Percentiles rank a stretch among this genome's conserved stretches.
phyloP scores from a whole-genome alignment of 2,888 invertebrate species.

The Fragum sueziense region DNA sequence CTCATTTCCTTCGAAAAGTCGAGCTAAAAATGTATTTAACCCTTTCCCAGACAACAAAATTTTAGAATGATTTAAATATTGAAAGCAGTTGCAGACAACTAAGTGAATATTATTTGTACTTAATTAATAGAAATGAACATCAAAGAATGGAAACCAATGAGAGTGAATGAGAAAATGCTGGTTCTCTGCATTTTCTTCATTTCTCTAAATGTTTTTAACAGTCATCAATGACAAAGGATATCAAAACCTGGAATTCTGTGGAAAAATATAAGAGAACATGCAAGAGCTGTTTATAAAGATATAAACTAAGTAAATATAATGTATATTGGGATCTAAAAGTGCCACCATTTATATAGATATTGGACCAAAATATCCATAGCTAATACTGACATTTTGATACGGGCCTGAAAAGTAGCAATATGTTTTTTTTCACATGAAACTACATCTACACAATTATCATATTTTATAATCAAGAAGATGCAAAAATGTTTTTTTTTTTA shows the following conservation, averaged over 20 bases:
- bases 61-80: neutral
- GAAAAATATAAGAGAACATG: neutral
- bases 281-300: neutral
- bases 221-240: neutral
- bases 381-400: neutral
- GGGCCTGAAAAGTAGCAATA: too few relatives aligned
- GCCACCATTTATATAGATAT: neutral
- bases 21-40: too few relatives aligned
- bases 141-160: neutral
- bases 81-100: neutral
- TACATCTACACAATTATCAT: too few relatives aligned
- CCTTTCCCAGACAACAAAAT: neutral
- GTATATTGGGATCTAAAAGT: neutral
- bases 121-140: too few relatives aligned
- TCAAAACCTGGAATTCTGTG: neutral
- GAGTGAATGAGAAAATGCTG: constrained; percentile 1
- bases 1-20: too few relatives aligned
- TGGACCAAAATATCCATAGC: neutral
- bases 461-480: too few relatives aligned
- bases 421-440: too few relatives aligned
- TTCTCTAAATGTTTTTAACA: neutral
- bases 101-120: too few relatives aligned
- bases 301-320: neutral
- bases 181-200: neutral
- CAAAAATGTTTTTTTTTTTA: too few relatives aligned